phyloP scores from a whole-genome alignment of 2,797 vertebrate genomes.

The Oceanodroma leucorhoa region DNA sequence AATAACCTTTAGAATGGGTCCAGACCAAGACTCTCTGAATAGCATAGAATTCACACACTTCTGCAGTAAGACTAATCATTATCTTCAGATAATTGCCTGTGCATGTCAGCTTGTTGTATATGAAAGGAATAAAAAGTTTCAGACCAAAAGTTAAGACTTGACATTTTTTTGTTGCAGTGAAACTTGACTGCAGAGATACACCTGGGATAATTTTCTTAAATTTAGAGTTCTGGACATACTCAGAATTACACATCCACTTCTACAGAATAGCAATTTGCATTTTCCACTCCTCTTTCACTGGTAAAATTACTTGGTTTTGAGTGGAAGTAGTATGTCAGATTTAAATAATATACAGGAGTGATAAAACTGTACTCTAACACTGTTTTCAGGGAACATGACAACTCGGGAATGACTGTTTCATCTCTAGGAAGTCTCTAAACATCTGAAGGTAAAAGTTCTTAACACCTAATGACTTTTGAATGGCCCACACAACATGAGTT shows the following conservation, averaged over 20 bases:
- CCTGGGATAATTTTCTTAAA: neutral
- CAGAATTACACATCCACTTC: neutral
- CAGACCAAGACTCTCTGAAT: neutral
- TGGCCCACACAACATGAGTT: neutral
- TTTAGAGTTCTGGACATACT: neutral
- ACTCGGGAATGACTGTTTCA: neutral
- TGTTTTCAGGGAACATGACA: neutral
- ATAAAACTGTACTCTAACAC: neutral
- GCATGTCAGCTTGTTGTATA: neutral
- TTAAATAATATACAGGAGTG: neutral
- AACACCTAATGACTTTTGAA: neutral
- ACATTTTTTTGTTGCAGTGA: neutral
- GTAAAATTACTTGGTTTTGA: neutral
- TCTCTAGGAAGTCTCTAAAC: neutral
- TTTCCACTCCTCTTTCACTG: neutral
- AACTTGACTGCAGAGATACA: neutral
- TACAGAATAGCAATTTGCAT: neutral
- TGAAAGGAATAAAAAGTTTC: neutral
- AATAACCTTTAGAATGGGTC: constrained; percentile 16
- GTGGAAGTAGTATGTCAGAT: neutral
- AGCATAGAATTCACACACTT: constrained; percentile 1
- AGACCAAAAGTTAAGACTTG: neutral
- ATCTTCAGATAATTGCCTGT: neutral
- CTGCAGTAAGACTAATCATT: neutral
- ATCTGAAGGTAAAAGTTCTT: neutral